These are phyloP conservation scores for Clanis bilineata DNA, from an alignment of 2,888 invertebrate genomes.

Conservation along the genomic window DNA sequence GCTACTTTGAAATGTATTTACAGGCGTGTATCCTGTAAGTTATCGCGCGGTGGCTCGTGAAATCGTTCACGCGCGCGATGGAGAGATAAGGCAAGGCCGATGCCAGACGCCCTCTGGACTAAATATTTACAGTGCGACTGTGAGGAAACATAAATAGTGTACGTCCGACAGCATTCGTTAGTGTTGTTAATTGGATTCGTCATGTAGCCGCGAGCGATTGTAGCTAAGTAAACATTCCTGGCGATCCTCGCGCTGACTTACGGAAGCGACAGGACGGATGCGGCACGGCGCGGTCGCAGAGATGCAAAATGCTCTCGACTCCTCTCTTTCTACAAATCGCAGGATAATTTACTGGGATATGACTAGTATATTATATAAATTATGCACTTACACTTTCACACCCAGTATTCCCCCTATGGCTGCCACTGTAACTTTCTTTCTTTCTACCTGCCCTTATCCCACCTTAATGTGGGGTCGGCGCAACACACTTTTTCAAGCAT, in stretches of 20 bases:
- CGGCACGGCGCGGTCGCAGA: no score
- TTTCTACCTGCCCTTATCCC: no score
- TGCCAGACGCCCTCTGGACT: constrained; percentile 71
- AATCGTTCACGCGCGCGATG: constrained; percentile 59
- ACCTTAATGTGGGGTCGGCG: no score
- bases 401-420: no score
- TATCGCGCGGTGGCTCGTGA: constrained; percentile 54
- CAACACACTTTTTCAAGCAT: no score
- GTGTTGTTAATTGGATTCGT: constrained; percentile 75
- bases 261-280: background rate
- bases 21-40: constrained; percentile 61
- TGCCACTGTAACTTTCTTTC: no score
- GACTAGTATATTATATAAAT: background rate
- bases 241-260: constrained; percentile 1
- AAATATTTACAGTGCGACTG: constrained; percentile 78
- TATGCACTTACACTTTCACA: no score
- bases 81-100: constrained; percentile 68
- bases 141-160: constrained; percentile 76
- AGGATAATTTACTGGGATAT: background rate
- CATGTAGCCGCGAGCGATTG: constrained; percentile 57
- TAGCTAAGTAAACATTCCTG: constrained; percentile 13
- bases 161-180: constrained; percentile 69
- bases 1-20: constrained; percentile 69
- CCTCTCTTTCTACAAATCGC: background rate
- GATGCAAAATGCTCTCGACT: background rate